Evolutionary conservation across 2,888 invertebrate genomes (phyloP).

Genomic region (Parnassius smintheus): DNA sequence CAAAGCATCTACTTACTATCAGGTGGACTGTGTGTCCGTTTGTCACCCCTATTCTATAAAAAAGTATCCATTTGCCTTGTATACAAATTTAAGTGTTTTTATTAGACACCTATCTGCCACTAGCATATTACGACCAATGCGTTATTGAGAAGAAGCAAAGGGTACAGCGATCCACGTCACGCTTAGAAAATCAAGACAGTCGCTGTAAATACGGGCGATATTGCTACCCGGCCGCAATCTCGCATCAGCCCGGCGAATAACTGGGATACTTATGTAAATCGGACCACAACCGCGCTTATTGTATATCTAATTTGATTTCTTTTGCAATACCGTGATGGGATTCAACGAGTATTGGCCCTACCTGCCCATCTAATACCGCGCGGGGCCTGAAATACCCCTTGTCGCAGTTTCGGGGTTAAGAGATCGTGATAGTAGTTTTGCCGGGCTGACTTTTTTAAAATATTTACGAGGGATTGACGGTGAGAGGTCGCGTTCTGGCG

Average conservation of each 20-base stretch:
- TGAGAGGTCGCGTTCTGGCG: constrained; percentile 62
- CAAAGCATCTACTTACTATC: no score
- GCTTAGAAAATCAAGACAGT: constrained; percentile 43
- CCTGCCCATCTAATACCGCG: constrained; percentile 70
- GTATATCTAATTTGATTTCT: constrained; percentile 81
- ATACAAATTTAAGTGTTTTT: background rate
- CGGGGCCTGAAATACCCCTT: constrained; percentile 53
- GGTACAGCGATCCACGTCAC: constrained; percentile 44
- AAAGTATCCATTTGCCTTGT: no score
- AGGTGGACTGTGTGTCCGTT: no score
- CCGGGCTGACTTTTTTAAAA: constrained; percentile 71
- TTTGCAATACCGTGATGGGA: constrained; percentile 76
- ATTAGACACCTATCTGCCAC: constrained; percentile 5
- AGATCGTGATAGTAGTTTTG: constrained; percentile 69
- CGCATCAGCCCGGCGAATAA: constrained; percentile 75
- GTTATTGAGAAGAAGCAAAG: constrained; percentile 41
- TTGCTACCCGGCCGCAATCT: constrained; percentile 72
- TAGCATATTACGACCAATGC: constrained; percentile 20
- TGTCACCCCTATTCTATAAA: no score
- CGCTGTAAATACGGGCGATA: constrained; percentile 62
- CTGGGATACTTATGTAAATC: constrained; percentile 79
- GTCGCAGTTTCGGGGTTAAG: constrained; percentile 65
- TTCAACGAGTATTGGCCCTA: constrained; percentile 70
- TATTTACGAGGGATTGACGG: constrained; percentile 73
- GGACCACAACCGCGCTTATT: constrained; percentile 76